A percentile compares a stretch with the other conserved stretches of the same genome.
phyloP scores from a whole-genome alignment of 2,113 vertebrate genomes.

The Zapus hudsonius region DNA sequence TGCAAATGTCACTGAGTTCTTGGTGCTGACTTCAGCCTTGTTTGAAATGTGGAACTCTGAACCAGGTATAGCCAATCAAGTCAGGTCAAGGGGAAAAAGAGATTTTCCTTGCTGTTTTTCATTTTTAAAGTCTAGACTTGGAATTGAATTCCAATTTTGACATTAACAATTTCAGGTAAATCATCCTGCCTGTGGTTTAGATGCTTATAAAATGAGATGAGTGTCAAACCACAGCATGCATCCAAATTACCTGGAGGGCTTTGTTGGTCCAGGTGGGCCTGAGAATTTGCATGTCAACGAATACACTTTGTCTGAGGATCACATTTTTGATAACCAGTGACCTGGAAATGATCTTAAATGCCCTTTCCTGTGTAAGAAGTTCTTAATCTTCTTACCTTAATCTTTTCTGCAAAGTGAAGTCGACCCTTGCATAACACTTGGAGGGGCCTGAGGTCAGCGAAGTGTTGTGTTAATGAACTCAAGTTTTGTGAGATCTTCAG shows the following conservation, averaged over 20 bases:
- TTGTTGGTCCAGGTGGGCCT: not conserved
- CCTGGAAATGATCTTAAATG: not conserved
- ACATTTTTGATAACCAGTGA: not conserved
- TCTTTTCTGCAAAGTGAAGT: constrained; percentile 9
- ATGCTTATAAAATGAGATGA: not conserved
- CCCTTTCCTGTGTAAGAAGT: constrained; percentile 20
- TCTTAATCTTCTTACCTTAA: constrained; percentile 34
- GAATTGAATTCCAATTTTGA: not conserved
- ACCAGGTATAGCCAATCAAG: not conserved
- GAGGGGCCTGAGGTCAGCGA: not conserved
- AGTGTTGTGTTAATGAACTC: not conserved
- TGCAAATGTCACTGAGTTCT: not conserved
- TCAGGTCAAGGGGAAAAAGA: not conserved
- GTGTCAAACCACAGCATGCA: not conserved
- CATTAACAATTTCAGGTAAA: not conserved
- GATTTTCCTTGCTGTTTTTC: not conserved
- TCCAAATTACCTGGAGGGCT: not conserved
- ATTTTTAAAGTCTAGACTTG: not conserved
- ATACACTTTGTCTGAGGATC: not conserved
- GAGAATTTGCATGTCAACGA: constrained; percentile 5
- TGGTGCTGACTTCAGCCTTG: not conserved
- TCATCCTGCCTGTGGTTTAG: not conserved
- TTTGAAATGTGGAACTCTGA: not conserved
- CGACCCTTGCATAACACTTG: not conserved
- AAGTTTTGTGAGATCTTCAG: constrained; percentile 5